phyloP scores from a whole-genome alignment of 2,888 invertebrate species.

The Limnephilus marmoratus region DNA sequence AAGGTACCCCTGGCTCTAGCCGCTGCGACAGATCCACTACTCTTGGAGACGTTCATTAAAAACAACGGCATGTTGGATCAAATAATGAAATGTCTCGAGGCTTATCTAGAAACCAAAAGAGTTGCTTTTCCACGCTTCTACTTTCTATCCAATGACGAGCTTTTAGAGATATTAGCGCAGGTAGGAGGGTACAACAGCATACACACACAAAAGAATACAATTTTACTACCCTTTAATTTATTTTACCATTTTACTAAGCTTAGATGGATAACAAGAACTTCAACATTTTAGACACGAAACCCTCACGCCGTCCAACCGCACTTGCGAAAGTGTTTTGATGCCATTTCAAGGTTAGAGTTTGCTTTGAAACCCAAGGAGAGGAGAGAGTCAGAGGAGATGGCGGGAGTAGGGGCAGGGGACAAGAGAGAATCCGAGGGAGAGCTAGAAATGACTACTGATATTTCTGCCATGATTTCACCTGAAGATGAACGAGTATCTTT shows the following conservation, averaged over 20 bases:
- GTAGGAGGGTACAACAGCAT: constrained; percentile 71
- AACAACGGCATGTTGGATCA: constrained; percentile 90
- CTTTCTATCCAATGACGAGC: constrained; percentile 93
- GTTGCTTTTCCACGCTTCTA: constrained; percentile 92
- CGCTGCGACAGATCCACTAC: constrained; percentile 84
- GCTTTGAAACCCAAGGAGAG: constrained; percentile 71
- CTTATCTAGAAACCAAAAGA: constrained; percentile 90
- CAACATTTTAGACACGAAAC: constrained; percentile 81
- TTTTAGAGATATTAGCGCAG: constrained; percentile 93
- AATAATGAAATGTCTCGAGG: constrained; percentile 93
- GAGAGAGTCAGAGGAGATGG: constrained; percentile 69
- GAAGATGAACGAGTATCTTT: constrained; percentile 90
- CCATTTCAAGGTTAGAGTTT: constrained; percentile 87
- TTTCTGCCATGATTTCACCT: constrained; percentile 92
- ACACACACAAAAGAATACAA: background rate
- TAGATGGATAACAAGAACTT: background rate
- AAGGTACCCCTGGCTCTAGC: constrained; percentile 88
- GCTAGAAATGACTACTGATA: constrained; percentile 85
- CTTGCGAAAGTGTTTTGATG: constrained; percentile 92
- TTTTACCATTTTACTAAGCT: background rate
- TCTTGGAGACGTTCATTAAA: constrained; percentile 82
- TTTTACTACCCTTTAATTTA: too few species aligned
- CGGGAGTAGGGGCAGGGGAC: constrained; percentile 67
- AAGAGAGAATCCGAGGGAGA: constrained; percentile 67
- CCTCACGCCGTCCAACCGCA: constrained; percentile 94